Evolutionary conservation across 2,888 invertebrate genomes (phyloP).

Genomic region (Diarsia brunnea): DNA sequence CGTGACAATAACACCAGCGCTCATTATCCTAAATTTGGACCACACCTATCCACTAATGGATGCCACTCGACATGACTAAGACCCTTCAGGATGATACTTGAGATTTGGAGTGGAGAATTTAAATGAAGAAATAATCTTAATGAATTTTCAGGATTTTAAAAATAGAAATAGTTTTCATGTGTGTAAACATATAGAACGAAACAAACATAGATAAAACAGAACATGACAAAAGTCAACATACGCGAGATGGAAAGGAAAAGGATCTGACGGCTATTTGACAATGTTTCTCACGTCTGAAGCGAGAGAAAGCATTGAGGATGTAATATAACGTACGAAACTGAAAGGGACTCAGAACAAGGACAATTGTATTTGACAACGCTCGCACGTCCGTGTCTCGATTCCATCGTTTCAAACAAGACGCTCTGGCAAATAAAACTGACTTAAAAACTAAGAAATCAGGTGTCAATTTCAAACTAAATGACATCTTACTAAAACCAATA

Average conservation of each 20-base stretch:
- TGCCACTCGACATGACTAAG: slow-evolving; percentile 60
- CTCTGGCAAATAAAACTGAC: slow-evolving; percentile 11
- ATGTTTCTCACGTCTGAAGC: slow-evolving; percentile 49
- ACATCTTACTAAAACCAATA: slow-evolving; percentile 17
- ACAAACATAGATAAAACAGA: slow-evolving; percentile 8
- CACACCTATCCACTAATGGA: slow-evolving; percentile 76
- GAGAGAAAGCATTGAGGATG: slow-evolving; percentile 54
- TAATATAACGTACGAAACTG: slow-evolving; percentile 49
- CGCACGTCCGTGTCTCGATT: slow-evolving; percentile 38
- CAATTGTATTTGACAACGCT: slow-evolving; percentile 41
- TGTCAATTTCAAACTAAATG: slow-evolving; percentile 3
- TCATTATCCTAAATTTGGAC: slow-evolving; percentile 82
- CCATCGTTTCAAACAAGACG: slow-evolving; percentile 9
- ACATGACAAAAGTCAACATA: slow-evolving; percentile 18
- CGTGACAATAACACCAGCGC: slow-evolving; percentile 79
- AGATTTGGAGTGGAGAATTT: slow-evolving; percentile 40
- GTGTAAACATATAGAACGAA: not conserved
- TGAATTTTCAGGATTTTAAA: not conserved
- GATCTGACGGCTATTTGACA: slow-evolving; percentile 33
- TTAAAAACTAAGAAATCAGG: slow-evolving; percentile 3
- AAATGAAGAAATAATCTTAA: slow-evolving; percentile 35
- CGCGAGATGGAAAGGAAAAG: slow-evolving; percentile 38
- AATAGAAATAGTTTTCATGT: slow-evolving; percentile 11
- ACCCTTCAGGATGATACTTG: slow-evolving; percentile 44
- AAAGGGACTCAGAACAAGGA: slow-evolving; percentile 50